Percentiles rank a stretch among this genome's conserved stretches.
Conservation (phyloP, 2,797 vertebrate genomes). For the Aotus griseimembra region DNA sequence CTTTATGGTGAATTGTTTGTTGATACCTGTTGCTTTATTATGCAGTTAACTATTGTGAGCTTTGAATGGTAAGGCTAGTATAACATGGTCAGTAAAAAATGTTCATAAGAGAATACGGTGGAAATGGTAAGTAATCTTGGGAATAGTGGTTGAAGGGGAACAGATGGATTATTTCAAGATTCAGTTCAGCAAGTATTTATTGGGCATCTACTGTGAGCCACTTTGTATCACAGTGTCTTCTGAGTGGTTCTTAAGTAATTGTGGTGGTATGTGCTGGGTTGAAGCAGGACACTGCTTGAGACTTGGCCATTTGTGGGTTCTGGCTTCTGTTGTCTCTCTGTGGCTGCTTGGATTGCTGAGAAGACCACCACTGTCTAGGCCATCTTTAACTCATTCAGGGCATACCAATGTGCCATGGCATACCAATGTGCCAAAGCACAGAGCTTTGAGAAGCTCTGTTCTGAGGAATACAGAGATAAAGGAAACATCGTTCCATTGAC, state of each 20-base stretch:
- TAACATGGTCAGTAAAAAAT: neutral
- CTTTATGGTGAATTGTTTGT: slow-evolving; percentile 27
- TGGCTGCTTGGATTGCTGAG: neutral
- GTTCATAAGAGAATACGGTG: neutral
- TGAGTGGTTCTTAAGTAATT: neutral
- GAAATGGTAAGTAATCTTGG: neutral
- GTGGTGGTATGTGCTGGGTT: neutral
- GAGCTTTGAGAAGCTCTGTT: neutral
- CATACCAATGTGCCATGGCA: neutral
- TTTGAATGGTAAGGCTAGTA: neutral
- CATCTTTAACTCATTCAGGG: neutral
- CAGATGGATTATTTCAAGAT: neutral
- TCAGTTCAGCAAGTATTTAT: neutral
- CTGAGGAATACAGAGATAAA: neutral
- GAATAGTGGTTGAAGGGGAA: neutral
- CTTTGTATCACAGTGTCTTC: neutral
- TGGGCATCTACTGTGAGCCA: neutral
- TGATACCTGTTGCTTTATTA: neutral
- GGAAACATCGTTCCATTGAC: neutral
- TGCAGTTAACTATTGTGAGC: neutral
- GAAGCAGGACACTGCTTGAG: neutral
- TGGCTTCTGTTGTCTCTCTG: neutral
- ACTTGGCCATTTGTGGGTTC: neutral
- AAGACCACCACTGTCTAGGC: neutral
- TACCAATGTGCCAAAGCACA: neutral